Percentiles rank a stretch among this genome's conserved stretches.
Evolutionary conservation across 2,797 vertebrate species (phyloP).

Genomic region (Peromyscus attwateri): DNA sequence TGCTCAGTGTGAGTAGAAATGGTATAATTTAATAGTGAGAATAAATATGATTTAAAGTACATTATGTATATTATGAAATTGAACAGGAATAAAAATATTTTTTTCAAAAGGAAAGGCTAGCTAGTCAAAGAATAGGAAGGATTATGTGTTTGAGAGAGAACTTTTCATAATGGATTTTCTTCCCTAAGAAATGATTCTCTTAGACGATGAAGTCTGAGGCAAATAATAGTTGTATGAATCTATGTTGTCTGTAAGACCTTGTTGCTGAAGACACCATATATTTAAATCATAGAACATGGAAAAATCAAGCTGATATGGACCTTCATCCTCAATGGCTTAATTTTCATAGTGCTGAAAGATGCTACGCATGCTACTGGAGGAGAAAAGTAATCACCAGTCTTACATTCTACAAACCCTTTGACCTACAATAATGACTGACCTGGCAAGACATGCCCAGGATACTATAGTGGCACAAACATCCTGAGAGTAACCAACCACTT

Average conservation of each 20-base stretch:
- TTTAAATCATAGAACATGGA: not conserved
- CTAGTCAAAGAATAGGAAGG: constrained; percentile 7
- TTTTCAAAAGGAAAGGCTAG: not conserved
- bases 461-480: not conserved
- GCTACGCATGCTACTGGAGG: too few relatives aligned
- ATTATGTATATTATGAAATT: not conserved
- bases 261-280: not conserved
- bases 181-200: not conserved
- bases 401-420: not conserved
- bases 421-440: not conserved
- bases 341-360: not conserved
- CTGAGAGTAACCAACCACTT: not conserved
- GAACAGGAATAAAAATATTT: not conserved
- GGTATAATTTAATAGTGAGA: not conserved
- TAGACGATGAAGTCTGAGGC: not conserved
- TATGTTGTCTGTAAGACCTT: not conserved
- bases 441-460: not conserved
- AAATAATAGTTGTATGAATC: not conserved
- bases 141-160: not conserved
- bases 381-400: not conserved
- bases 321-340: not conserved
- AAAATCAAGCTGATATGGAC: not conserved
- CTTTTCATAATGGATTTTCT: not conserved
- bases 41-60: not conserved
- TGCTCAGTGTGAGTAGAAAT: not conserved